Conservation (phyloP, 2,113 vertebrate genomes). For the Scomber scombrus region DNA sequence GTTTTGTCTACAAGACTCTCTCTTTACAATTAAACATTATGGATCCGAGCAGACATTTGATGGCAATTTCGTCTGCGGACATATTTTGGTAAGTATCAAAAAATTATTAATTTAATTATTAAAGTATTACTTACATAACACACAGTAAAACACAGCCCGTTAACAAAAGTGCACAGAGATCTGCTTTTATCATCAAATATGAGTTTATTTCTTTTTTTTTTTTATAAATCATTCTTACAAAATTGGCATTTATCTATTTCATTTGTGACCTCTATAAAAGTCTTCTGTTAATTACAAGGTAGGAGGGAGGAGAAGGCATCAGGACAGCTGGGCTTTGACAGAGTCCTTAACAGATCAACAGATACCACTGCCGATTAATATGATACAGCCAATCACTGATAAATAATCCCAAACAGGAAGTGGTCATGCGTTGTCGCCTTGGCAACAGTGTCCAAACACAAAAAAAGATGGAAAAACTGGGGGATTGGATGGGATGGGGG, state of each 20-base stretch:
- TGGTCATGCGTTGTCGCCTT: slow-evolving; percentile 71
- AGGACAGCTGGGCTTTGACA: slow-evolving; percentile 69
- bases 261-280: slow-evolving; percentile 87
- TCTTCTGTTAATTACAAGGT: slow-evolving; percentile 87
- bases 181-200: slow-evolving; percentile 79
- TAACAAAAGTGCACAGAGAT: slow-evolving; percentile 28
- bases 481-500: neutral
- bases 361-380: slow-evolving; percentile 31
- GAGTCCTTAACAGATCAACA: slow-evolving; percentile 51
- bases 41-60: no score
- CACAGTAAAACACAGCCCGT: neutral
- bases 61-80: no score
- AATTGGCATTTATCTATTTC: slow-evolving; percentile 86
- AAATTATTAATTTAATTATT: no score
- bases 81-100: no score
- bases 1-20: no score
- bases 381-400: slow-evolving; percentile 63
- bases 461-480: slow-evolving; percentile 13
- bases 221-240: slow-evolving; percentile 88
- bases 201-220: slow-evolving; percentile 82
- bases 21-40: no score
- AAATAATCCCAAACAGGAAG: slow-evolving; percentile 78
- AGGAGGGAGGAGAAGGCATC: slow-evolving; percentile 77
- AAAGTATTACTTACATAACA: no score
- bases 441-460: slow-evolving; percentile 73